Conservation (phyloP, 2,113 vertebrate genomes). For the Chitala chitala region DNA sequence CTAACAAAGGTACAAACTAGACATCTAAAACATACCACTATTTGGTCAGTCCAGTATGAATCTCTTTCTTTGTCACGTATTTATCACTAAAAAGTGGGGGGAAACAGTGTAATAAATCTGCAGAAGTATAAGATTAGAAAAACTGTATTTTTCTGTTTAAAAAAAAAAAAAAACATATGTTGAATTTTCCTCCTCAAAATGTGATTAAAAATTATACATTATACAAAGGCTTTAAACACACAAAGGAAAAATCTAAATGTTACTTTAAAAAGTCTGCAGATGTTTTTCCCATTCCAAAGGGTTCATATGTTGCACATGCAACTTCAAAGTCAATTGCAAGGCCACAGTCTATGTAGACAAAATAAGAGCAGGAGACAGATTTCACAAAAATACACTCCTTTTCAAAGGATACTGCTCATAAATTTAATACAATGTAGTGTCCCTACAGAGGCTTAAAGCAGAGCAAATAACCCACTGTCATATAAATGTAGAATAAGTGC, state of each 20-base stretch:
- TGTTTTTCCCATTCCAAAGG: neutral
- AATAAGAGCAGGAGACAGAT: neutral
- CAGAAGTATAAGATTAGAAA: neutral
- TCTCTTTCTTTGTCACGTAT: neutral
- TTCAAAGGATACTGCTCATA: neutral
- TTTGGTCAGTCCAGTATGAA: too few relatives aligned
- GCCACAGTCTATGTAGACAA: neutral
- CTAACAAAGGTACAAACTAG: neutral
- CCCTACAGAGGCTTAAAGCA: neutral
- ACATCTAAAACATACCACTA: neutral
- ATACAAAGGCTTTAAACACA: too few relatives aligned
- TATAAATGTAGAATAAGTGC: neutral
- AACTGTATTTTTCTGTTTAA: neutral
- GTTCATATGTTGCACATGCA: neutral
- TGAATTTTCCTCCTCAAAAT: neutral
- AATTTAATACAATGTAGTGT: neutral
- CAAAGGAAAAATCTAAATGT: too few relatives aligned
- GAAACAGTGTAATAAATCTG: neutral
- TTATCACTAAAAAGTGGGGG: neutral
- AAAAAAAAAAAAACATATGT: neutral
- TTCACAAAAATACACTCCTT: conserved; percentile 8
- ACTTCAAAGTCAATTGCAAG: conserved; percentile 12
- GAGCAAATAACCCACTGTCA: neutral
- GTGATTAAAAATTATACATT: neutral
- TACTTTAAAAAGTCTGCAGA: neutral